These are phyloP conservation scores for Perognathus longimembris DNA, from an alignment of 2,113 vertebrate genomes.

Conservation along the genomic window DNA sequence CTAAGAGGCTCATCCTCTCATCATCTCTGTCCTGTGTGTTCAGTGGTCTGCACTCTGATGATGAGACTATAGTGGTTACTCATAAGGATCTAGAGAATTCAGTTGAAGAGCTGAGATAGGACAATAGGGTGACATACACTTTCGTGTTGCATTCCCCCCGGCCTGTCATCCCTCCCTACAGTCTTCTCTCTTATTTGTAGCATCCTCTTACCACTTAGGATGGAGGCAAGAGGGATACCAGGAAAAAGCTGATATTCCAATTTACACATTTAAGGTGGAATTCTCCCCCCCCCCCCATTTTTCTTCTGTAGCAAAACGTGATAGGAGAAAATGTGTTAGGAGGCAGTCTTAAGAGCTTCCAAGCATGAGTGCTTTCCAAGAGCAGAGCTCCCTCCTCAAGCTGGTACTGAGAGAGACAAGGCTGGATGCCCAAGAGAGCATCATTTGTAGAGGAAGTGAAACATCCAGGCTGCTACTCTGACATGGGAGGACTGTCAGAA, in stretches of 20 bases:
- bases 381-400: neutral
- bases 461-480: neutral
- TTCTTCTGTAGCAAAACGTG: neutral
- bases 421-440: neutral
- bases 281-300: neutral
- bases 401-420: neutral
- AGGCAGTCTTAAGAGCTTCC: neutral
- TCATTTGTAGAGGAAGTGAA: neutral
- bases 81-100: neutral
- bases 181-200: neutral
- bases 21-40: neutral
- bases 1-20: neutral
- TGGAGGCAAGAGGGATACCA: neutral
- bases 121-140: neutral
- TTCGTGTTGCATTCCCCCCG: neutral
- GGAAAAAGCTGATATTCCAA: neutral
- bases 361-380: neutral
- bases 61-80: neutral
- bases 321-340: neutral
- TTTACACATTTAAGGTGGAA: slow-evolving; percentile 3
- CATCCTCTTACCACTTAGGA: neutral
- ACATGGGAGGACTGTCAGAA: neutral
- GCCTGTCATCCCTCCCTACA: neutral
- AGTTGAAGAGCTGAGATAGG: neutral
- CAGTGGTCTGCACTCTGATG: neutral